Evolutionary conservation across 1,140 invertebrate genomes (phyloP).

Genomic region (Leptinotarsa defecta): DNA sequence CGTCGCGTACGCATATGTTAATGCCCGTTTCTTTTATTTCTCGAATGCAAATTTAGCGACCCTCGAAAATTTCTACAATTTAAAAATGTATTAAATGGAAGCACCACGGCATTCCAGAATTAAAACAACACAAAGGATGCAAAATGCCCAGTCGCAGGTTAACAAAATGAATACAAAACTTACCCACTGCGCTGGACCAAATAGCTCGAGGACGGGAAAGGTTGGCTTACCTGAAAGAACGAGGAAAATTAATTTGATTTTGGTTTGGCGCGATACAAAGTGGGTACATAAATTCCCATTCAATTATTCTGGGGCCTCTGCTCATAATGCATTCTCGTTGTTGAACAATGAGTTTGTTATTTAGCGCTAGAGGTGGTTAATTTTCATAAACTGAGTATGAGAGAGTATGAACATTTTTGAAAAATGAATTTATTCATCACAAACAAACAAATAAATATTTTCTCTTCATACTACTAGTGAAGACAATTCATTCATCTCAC

Average conservation of each 20-base stretch:
- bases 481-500: no score
- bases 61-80: slow-evolving; percentile 8
- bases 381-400: no score
- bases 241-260: slow-evolving; percentile 9
- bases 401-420: no score
- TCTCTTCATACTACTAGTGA: no score
- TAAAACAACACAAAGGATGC: neutral
- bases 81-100: slow-evolving; percentile 7
- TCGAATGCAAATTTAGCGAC: slow-evolving; percentile 2
- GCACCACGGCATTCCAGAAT: neutral
- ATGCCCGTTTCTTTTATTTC: neutral
- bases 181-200: slow-evolving; percentile 4
- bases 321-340: neutral
- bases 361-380: no score
- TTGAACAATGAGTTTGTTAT: neutral
- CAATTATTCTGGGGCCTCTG: neutral
- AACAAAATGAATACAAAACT: neutral
- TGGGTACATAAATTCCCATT: slow-evolving; percentile 6
- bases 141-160: neutral
- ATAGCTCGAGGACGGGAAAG: slow-evolving; percentile 1
- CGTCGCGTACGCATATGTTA: neutral
- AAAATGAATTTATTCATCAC: no score
- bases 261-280: neutral
- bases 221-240: slow-evolving; percentile 7
- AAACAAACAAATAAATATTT: no score